phyloP scores from a whole-genome alignment of 2,888 invertebrate species.

The Steromphala cineraria region DNA sequence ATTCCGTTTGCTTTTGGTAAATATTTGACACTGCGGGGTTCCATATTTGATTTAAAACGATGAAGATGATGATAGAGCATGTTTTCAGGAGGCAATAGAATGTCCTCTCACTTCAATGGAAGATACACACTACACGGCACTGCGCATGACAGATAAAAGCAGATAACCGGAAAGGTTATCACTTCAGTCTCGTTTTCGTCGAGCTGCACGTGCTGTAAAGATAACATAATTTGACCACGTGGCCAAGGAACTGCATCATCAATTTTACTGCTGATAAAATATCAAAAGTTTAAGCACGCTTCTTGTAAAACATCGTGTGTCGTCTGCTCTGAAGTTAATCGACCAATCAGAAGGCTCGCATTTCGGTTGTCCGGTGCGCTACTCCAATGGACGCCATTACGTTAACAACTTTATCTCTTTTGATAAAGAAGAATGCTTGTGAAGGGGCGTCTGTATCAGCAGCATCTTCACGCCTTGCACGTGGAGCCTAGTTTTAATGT shows the following conservation, averaged over 20 bases:
- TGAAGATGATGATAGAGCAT: not conserved
- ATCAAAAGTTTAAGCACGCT: not conserved
- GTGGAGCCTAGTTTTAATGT: not conserved
- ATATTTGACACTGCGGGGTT: conserved; percentile 5
- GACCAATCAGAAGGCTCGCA: not conserved
- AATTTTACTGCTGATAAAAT: conserved; percentile 13
- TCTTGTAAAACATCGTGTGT: not conserved
- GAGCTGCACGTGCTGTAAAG: conserved; percentile 7
- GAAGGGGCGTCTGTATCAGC: not conserved
- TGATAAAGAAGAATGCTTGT: not conserved
- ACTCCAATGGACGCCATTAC: not conserved
- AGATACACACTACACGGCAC: not conserved
- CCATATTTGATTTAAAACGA: conserved; percentile 9
- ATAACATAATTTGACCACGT: conserved; percentile 17
- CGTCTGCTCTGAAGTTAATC: not conserved
- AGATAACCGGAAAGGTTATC: not conserved
- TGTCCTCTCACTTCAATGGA: not conserved
- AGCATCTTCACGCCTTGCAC: not conserved
- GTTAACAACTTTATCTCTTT: not conserved
- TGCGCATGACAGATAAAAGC: conserved; percentile 14
- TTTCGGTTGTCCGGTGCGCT: not conserved
- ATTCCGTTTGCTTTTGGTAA: not conserved
- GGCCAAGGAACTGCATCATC: not conserved
- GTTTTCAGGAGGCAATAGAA: not conserved
- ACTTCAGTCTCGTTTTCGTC: not conserved